These are phyloP conservation scores for Hydrozoanthus tunicans DNA, from an alignment of 64 coral and sea anemone species.

Conservation along the genomic window DNA sequence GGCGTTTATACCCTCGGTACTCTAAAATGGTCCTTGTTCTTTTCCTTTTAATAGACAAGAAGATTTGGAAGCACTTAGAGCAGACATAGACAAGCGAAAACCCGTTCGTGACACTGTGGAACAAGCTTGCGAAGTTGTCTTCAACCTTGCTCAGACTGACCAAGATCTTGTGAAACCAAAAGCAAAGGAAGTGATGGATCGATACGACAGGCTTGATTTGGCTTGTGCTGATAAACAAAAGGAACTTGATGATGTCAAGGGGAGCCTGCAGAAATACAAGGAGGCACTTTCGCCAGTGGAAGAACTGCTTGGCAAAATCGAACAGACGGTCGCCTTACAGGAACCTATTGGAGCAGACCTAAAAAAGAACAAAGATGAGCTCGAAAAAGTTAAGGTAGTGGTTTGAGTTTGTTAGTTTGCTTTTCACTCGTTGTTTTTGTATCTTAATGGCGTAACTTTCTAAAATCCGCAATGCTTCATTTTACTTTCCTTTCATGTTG, in stretches of 20 bases:
- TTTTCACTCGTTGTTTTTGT: too few species aligned
- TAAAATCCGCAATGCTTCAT: background rate
- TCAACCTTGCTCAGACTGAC: slow-evolving; percentile 67
- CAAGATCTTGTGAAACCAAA: slow-evolving; percentile 60
- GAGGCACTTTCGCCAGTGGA: slow-evolving; percentile 58
- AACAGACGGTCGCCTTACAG: slow-evolving; percentile 50
- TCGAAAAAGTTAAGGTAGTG: slow-evolving; percentile 81
- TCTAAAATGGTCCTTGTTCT: too few species aligned
- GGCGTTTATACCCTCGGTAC: too few species aligned
- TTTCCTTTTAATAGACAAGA: slow-evolving; percentile 26
- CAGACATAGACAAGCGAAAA: slow-evolving; percentile 67
- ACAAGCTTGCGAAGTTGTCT: slow-evolving; percentile 56
- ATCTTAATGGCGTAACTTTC: too few species aligned
- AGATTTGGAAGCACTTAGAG: slow-evolving; percentile 38
- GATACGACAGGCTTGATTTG: slow-evolving; percentile 79
- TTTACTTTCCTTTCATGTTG: background rate
- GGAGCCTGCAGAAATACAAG: slow-evolving; percentile 50
- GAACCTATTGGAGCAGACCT: slow-evolving; percentile 77
- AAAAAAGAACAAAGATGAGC: slow-evolving; percentile 86
- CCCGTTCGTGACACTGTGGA: slow-evolving; percentile 72
- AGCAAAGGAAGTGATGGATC: slow-evolving; percentile 71
- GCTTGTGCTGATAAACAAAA: slow-evolving; percentile 57
- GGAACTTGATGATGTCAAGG: slow-evolving; percentile 58
- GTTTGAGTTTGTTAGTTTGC: background rate
- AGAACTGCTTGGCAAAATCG: slow-evolving; percentile 60